phyloP scores from a whole-genome alignment of 2,888 invertebrate species.

The Caenorhabditis sp. region DNA sequence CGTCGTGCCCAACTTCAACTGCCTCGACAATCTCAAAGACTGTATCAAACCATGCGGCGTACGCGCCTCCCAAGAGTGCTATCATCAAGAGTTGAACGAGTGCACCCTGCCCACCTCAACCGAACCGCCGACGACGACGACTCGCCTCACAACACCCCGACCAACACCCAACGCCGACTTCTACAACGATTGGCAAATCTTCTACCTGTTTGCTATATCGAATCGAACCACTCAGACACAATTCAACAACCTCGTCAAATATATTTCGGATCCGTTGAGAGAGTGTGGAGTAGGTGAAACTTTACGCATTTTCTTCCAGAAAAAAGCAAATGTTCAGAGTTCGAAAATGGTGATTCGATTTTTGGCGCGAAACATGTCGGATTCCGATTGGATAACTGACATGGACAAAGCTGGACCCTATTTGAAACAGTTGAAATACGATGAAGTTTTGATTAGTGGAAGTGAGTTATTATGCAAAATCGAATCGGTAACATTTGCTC shows the following conservation, averaged over 20 bases:
- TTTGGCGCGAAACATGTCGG: conserved; percentile 42
- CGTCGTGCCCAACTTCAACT: conserved; percentile 49
- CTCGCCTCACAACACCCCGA: conserved; percentile 35
- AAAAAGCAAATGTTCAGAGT: too few relatives aligned
- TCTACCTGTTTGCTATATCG: conserved; percentile 53
- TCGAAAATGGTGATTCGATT: conserved; percentile 39
- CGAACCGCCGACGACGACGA: conserved; percentile 28
- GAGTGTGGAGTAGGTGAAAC: too few relatives aligned
- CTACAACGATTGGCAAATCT: conserved; percentile 45
- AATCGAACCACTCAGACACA: conserved; percentile 43
- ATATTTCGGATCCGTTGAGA: conserved; percentile 43
- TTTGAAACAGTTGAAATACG: conserved; percentile 31
- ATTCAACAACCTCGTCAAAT: conserved; percentile 43
- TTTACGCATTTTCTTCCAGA: too few relatives aligned
- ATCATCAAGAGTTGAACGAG: conserved; percentile 7
- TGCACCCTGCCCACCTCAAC: conserved; percentile 37
- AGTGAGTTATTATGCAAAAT: not conserved
- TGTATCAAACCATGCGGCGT: conserved; percentile 56
- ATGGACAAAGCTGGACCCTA: conserved; percentile 29
- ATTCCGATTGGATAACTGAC: conserved; percentile 50
- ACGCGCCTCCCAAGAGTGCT: conserved; percentile 22
- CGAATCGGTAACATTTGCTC: too few relatives aligned
- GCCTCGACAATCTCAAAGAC: conserved; percentile 41
- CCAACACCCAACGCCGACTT: conserved; percentile 25
- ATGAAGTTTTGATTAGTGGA: conserved; percentile 41